phyloP scores from a whole-genome alignment of 2,797 vertebrate genomes.

The Pterois miles region DNA sequence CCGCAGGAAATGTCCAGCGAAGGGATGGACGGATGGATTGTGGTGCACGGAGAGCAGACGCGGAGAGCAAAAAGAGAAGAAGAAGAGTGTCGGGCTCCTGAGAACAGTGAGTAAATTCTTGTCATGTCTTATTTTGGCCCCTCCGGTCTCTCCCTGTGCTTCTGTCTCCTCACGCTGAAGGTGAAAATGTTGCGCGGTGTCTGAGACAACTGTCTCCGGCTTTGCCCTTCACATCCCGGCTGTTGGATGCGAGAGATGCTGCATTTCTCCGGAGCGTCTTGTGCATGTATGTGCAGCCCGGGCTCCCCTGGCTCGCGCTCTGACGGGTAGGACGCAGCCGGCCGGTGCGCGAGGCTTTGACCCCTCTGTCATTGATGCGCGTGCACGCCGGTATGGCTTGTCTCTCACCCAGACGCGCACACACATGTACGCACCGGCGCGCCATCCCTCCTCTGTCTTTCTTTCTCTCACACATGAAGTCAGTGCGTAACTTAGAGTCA shows the following conservation, averaged over 20 bases:
- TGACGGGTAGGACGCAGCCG: conserved; percentile 58
- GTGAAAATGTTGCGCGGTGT: conserved; percentile 65
- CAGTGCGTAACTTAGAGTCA: conserved; percentile 44
- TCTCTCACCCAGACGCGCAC: conserved; percentile 33
- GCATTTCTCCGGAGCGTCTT: conserved; percentile 11
- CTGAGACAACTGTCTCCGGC: conserved; percentile 62
- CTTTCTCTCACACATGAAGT: conserved; percentile 25
- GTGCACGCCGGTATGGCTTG: conserved; percentile 48
- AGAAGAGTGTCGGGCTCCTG: conserved; percentile 71
- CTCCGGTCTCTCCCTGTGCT: neutral
- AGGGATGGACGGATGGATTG: conserved; percentile 76
- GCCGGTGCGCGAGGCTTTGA: conserved; percentile 78
- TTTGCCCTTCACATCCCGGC: conserved; percentile 78
- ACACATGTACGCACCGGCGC: conserved; percentile 31
- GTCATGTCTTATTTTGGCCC: neutral
- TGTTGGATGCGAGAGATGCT: conserved; percentile 3
- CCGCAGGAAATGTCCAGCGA: conserved; percentile 78
- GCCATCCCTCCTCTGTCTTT: neutral
- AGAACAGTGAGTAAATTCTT: conserved; percentile 73
- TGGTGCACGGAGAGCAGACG: conserved; percentile 70
- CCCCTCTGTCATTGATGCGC: conserved; percentile 87
- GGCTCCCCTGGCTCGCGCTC: conserved; percentile 19
- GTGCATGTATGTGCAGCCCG: conserved; percentile 21
- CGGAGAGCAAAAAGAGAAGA: conserved; percentile 56
- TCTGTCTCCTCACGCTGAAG: conserved; percentile 44